Conservation (phyloP, 2,113 vertebrate species). For the Leptodactylus fuscus region DNA sequence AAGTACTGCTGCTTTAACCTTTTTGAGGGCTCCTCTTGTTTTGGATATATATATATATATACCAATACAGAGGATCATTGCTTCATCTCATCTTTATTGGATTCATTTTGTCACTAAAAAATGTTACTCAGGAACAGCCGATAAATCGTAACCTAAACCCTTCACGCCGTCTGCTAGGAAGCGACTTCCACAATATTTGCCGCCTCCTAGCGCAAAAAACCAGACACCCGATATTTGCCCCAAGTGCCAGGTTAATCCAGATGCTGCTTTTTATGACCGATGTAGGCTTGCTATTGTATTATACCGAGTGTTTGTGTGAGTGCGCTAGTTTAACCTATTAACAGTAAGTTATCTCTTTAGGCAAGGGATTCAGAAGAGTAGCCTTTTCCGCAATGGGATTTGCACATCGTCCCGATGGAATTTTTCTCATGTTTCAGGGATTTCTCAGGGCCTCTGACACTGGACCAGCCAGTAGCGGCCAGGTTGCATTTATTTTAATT, state of each 20-base stretch:
- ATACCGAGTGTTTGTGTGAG: slow-evolving; percentile 62
- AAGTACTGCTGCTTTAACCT: slow-evolving; percentile 20
- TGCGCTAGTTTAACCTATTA: slow-evolving; percentile 62
- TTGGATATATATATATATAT: not conserved
- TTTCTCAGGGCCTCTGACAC: slow-evolving; percentile 62
- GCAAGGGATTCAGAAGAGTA: not conserved
- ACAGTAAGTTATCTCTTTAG: slow-evolving; percentile 58
- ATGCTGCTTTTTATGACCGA: slow-evolving; percentile 63
- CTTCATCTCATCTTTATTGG: too few relatives aligned
- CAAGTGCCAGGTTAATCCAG: slow-evolving; percentile 70
- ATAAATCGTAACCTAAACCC: too few relatives aligned
- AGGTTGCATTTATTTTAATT: slow-evolving; percentile 5
- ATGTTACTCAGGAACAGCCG: too few relatives aligned
- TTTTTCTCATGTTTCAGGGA: slow-evolving; percentile 55
- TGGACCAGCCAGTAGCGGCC: slow-evolving; percentile 30
- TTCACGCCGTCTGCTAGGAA: too few relatives aligned
- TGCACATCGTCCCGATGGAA: slow-evolving; percentile 63
- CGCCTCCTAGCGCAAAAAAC: not conserved
- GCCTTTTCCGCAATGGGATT: slow-evolving; percentile 62
- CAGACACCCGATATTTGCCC: slow-evolving; percentile 60
- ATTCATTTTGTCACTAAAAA: too few relatives aligned
- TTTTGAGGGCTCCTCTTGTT: not conserved
- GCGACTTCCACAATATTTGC: too few relatives aligned
- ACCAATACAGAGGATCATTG: too few relatives aligned
- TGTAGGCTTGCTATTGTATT: slow-evolving; percentile 59